These are phyloP conservation scores for Lophius americanus DNA, from an alignment of 2,797 vertebrate genomes.

Conservation along the genomic window DNA sequence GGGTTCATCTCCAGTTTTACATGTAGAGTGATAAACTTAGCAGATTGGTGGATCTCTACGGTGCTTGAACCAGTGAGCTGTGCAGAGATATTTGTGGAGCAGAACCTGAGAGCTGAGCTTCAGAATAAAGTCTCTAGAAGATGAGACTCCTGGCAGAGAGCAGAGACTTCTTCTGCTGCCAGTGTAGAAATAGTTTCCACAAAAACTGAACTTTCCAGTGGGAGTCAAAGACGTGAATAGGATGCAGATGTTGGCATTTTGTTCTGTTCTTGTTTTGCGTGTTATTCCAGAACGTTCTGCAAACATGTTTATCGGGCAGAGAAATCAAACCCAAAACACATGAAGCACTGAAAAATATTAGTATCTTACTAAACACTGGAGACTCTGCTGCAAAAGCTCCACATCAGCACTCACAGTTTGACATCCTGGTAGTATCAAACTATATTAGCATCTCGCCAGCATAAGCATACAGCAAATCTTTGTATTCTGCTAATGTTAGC, in stretches of 20 bases:
- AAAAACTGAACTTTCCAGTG: conserved; percentile 30
- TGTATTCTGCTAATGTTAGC: no score
- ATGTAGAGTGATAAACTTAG: no score
- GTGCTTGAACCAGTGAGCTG: conserved; percentile 1
- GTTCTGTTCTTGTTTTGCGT: not conserved
- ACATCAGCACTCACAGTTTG: conserved; percentile 23
- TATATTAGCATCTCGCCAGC: conserved; percentile 29
- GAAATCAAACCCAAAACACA: conserved; percentile 51
- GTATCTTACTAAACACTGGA: conserved; percentile 40
- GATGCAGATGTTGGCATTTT: conserved; percentile 43
- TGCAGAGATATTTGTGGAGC: conserved; percentile 13
- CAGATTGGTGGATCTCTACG: no score
- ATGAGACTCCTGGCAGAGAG: conserved; percentile 17
- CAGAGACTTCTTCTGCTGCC: not conserved
- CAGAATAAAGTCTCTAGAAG: not conserved
- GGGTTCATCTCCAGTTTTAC: no score
- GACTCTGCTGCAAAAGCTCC: conserved; percentile 20
- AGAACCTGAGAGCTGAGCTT: conserved; percentile 11
- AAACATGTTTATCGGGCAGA: conserved; percentile 43
- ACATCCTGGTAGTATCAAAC: conserved; percentile 17
- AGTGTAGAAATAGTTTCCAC: conserved; percentile 17
- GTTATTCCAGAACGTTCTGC: conserved; percentile 37
- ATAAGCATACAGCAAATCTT: not conserved
- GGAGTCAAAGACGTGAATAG: conserved; percentile 33
- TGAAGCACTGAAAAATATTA: conserved; percentile 45